Percentiles rank a stretch among this genome's conserved stretches.
Conservation (phyloP, 1,140 invertebrate species). For the Prorops nasuta region DNA sequence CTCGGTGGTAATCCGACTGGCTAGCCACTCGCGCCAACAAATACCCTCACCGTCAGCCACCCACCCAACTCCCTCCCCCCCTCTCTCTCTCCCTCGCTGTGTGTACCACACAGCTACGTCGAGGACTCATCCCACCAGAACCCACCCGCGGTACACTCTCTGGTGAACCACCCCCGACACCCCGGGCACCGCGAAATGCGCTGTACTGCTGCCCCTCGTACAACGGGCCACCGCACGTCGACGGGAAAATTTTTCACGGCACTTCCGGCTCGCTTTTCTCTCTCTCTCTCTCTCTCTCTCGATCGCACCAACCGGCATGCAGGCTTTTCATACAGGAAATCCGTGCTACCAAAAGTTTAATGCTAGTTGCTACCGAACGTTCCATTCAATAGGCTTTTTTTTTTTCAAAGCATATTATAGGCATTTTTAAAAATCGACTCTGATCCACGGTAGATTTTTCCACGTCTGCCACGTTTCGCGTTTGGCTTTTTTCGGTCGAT, state of each 20-base stretch:
- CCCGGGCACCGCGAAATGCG: conserved; percentile 50
- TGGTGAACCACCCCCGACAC: conserved; percentile 54
- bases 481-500: too few relatives aligned
- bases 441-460: too few relatives aligned
- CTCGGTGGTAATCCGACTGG: conserved; percentile 55
- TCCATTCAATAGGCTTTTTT: too few relatives aligned
- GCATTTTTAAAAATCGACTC: too few relatives aligned
- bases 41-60: conserved; percentile 52
- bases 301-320: too few relatives aligned
- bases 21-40: conserved; percentile 57
- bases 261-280: conserved; percentile 37
- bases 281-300: background rate
- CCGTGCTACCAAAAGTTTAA: too few relatives aligned
- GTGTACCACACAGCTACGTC: background rate
- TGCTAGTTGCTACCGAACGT: too few relatives aligned
- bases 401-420: too few relatives aligned
- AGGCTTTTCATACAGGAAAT: too few relatives aligned
- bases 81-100: background rate
- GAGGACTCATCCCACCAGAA: conserved; percentile 32
- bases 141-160: conserved; percentile 47
- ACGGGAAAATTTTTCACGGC: conserved; percentile 47
- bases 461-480: too few relatives aligned
- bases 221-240: conserved; percentile 42
- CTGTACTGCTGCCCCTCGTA: conserved; percentile 2
- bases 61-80: conserved; percentile 27